phyloP scores from a whole-genome alignment of 1,140 invertebrate genomes.

The Vanessa atalanta region DNA sequence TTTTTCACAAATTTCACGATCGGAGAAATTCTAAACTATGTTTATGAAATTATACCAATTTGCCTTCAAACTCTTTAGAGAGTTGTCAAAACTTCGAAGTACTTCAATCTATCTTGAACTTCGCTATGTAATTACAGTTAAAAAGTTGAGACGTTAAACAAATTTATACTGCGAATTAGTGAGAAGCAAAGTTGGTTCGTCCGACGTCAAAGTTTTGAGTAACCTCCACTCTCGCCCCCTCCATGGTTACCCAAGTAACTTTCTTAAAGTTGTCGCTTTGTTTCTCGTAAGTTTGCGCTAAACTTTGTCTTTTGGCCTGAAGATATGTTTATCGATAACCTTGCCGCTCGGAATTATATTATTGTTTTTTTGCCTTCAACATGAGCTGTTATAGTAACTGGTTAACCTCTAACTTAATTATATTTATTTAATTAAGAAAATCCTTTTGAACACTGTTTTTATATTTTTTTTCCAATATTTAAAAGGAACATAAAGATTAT shows the following conservation, averaged over 20 bases:
- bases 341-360: constrained; percentile 37
- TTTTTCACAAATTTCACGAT: not conserved
- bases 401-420: constrained; percentile 20
- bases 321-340: constrained; percentile 70
- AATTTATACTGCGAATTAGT: constrained; percentile 79
- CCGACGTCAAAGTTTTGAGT: constrained; percentile 75
- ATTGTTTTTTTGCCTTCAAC: constrained; percentile 36
- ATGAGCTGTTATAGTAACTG: constrained; percentile 26
- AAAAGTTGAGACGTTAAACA: constrained; percentile 80
- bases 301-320: constrained; percentile 62
- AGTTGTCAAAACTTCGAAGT: constrained; percentile 60
- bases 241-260: constrained; percentile 62
- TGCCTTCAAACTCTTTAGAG: constrained; percentile 36
- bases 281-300: constrained; percentile 63
- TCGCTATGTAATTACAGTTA: constrained; percentile 77
- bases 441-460: constrained; percentile 8
- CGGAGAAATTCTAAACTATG: not conserved
- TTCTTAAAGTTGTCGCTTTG: constrained; percentile 69
- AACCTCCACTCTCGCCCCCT: constrained; percentile 55
- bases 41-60: constrained; percentile 17
- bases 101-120: constrained; percentile 73
- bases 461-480: not conserved
- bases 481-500: not conserved
- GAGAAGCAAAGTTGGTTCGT: constrained; percentile 64
- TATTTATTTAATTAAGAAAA: constrained; percentile 13